A percentile compares a stretch with the other conserved stretches of the same genome.
Conservation (phyloP, 2,797 vertebrate species). For the Oreonectes daqikongensis region DNA sequence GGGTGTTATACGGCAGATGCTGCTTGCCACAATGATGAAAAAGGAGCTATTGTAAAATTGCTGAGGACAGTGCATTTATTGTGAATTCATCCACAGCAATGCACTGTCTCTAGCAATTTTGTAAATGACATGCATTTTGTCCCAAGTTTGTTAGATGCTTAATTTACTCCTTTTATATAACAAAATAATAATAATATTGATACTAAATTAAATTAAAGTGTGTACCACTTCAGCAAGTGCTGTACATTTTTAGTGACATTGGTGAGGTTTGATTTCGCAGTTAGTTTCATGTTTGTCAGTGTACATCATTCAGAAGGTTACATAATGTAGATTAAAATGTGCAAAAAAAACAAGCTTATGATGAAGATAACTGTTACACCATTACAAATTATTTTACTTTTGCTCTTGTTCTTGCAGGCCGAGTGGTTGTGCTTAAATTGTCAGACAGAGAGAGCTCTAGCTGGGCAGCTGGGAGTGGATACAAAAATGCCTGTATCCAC, state of each 20-base stretch:
- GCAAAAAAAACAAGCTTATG: too few species aligned
- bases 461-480: conserved; percentile 84
- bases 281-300: background rate
- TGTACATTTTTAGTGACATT: background rate
- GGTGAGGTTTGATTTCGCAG: background rate
- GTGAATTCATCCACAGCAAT: background rate
- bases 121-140: background rate
- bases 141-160: background rate
- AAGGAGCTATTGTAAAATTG: background rate
- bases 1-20: background rate
- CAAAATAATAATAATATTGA: too few species aligned
- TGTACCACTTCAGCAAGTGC: background rate
- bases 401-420: conserved; percentile 80
- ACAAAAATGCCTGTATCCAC: conserved; percentile 69
- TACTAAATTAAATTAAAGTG: background rate
- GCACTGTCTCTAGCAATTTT: background rate
- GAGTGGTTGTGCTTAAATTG: conserved; percentile 99
- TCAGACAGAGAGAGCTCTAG: conserved; percentile 91
- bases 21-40: conserved; percentile 14
- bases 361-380: background rate
- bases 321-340: background rate
- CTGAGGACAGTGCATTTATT: conserved; percentile 8
- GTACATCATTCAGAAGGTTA: background rate
- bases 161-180: background rate
- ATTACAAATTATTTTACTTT: too few species aligned